phyloP scores from a whole-genome alignment of 92 coral and sea anemone genomes.

The Bergia sp. region DNA sequence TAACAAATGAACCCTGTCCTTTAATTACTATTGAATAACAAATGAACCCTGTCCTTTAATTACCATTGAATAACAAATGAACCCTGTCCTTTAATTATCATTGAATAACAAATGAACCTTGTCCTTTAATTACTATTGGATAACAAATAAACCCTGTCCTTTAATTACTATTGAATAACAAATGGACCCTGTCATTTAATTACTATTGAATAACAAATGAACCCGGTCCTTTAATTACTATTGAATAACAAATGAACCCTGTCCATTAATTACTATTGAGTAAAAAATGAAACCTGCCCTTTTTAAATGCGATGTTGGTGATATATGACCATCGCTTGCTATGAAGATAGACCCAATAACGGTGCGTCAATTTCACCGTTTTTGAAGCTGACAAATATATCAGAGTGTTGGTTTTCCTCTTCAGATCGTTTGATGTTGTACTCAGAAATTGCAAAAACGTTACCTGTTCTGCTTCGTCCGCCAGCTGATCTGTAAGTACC shows the following conservation, averaged over 20 bases:
- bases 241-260: too few relatives aligned
- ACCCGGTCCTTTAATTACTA: too few relatives aligned
- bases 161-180: too few relatives aligned
- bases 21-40: too few relatives aligned
- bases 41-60: not conserved
- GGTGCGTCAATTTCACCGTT: not conserved
- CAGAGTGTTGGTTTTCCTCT: not conserved
- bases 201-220: too few relatives aligned
- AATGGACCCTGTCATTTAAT: too few relatives aligned
- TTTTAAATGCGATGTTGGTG: too few relatives aligned
- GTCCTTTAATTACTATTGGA: not conserved
- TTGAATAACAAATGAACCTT: not conserved
- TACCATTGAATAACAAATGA: not conserved
- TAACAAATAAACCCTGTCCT: too few relatives aligned
- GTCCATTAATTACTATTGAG: too few relatives aligned
- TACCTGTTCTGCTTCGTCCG: conserved; percentile 86
- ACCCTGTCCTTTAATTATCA: not conserved
- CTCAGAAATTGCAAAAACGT: conserved; percentile 71
- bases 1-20: too few relatives aligned
- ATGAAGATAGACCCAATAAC: not conserved
- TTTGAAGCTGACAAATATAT: not conserved
- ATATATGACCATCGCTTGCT: too few relatives aligned
- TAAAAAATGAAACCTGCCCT: too few relatives aligned
- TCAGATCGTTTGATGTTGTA: conserved; percentile 70
- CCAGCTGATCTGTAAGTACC: conserved; percentile 77